phyloP scores from a whole-genome alignment of 2,888 invertebrate species.

The Pharmacophagus antenor region DNA sequence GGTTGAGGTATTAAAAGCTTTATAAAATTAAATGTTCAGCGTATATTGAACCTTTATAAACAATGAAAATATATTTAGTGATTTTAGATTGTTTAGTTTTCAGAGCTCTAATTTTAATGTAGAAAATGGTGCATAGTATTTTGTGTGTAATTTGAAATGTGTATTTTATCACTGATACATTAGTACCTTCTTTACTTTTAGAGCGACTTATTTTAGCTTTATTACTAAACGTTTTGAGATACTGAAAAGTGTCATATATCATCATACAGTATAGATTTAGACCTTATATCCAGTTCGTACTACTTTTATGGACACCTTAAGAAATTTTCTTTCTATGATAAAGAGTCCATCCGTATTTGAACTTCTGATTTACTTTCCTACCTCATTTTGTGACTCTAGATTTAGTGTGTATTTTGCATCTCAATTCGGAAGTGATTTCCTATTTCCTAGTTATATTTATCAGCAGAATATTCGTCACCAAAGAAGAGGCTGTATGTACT shows the following conservation, averaged over 20 bases:
- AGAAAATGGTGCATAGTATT: slow-evolving; percentile 29
- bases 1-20: slow-evolving; percentile 58
- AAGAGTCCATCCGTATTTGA: slow-evolving; percentile 52
- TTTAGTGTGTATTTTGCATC: slow-evolving; percentile 50
- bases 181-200: slow-evolving; percentile 2
- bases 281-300: slow-evolving; percentile 6
- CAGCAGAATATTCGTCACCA: slow-evolving; percentile 62
- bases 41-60: slow-evolving; percentile 38
- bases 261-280: background rate
- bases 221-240: background rate
- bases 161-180: slow-evolving; percentile 20
- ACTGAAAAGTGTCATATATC: background rate
- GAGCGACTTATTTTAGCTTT: slow-evolving; percentile 17
- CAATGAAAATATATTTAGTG: slow-evolving; percentile 36
- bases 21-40: slow-evolving; percentile 45
- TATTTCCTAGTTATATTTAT: slow-evolving; percentile 46
- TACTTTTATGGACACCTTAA: slow-evolving; percentile 4
- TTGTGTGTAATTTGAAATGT: slow-evolving; percentile 18
- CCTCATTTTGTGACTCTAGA: slow-evolving; percentile 73
- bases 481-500: slow-evolving; percentile 69
- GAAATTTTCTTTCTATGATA: slow-evolving; percentile 27
- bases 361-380: slow-evolving; percentile 68
- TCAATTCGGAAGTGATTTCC: slow-evolving; percentile 46
- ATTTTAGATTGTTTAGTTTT: slow-evolving; percentile 23
- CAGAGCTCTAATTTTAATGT: slow-evolving; percentile 23